A percentile compares a stretch with the other conserved stretches of the same genome.
These are phyloP conservation scores for Phanerotoma sp. DNA, from an alignment of 2,888 invertebrate species.

Conservation along the genomic window DNA sequence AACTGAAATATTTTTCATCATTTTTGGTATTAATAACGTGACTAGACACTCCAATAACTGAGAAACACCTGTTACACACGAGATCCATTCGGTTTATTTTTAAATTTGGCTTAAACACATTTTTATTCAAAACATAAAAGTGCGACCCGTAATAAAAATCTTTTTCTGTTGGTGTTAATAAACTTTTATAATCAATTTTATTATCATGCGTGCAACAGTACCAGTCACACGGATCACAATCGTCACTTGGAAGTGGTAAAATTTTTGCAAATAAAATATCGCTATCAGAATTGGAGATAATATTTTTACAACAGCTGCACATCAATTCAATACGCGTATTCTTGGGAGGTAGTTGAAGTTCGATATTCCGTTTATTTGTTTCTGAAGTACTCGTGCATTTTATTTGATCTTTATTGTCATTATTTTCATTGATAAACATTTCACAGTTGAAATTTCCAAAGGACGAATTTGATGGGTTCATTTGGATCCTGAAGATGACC, in stretches of 20 bases:
- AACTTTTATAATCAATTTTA: constrained; percentile 25
- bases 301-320: constrained; percentile 47
- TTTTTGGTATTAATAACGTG: constrained; percentile 26
- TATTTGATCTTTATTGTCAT: too few species aligned
- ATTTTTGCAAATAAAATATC: constrained; percentile 41
- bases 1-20: constrained; percentile 31
- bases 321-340: constrained; percentile 34
- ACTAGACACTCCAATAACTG: constrained; percentile 41
- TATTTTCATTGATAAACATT: too few species aligned
- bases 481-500: background rate
- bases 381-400: too few species aligned
- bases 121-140: constrained; percentile 42
- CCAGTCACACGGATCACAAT: constrained; percentile 53
- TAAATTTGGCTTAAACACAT: constrained; percentile 37
- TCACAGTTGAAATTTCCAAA: too few species aligned
- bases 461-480: background rate
- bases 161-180: constrained; percentile 39
- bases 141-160: constrained; percentile 50
- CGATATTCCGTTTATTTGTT: too few species aligned
- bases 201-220: constrained; percentile 49
- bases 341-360: constrained; percentile 33
- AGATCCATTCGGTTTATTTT: constrained; percentile 38
- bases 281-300: constrained; percentile 41
- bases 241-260: constrained; percentile 46
- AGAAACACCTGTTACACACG: constrained; percentile 47